Evolutionary conservation across 2,888 invertebrate species (phyloP).

Genomic region (Tipula unca): DNA sequence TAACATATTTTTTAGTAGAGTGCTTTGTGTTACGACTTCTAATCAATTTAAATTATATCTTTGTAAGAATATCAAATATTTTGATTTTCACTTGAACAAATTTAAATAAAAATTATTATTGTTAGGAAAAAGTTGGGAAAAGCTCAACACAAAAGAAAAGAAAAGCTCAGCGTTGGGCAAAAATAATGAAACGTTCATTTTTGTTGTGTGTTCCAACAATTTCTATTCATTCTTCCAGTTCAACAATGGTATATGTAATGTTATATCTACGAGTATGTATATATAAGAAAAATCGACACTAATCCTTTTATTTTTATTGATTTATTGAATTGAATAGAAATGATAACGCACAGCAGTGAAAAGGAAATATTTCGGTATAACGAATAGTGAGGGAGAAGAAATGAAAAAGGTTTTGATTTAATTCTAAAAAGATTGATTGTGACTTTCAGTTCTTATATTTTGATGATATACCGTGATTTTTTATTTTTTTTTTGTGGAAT

Average conservation of each 20-base stretch:
- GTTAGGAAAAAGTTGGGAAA: too few relatives aligned
- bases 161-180: not conserved
- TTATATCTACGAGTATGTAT: not conserved
- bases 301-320: not conserved
- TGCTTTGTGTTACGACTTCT: too few relatives aligned
- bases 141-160: not conserved
- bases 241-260: not conserved
- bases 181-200: not conserved
- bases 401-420: not conserved
- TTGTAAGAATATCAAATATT: not conserved
- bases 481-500: not conserved
- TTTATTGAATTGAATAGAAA: not conserved
- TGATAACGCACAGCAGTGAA: not conserved
- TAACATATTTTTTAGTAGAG: too few relatives aligned
- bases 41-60: not conserved
- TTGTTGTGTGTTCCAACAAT: too few relatives aligned
- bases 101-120: not conserved
- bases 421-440: not conserved
- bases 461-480: not conserved
- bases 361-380: not conserved
- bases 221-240: not conserved
- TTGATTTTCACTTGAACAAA: not conserved
- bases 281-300: not conserved
- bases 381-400: not conserved
- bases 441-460: not conserved